phyloP scores from a whole-genome alignment of 2,797 vertebrate genomes.

The Hypotaenidia okinawae region DNA sequence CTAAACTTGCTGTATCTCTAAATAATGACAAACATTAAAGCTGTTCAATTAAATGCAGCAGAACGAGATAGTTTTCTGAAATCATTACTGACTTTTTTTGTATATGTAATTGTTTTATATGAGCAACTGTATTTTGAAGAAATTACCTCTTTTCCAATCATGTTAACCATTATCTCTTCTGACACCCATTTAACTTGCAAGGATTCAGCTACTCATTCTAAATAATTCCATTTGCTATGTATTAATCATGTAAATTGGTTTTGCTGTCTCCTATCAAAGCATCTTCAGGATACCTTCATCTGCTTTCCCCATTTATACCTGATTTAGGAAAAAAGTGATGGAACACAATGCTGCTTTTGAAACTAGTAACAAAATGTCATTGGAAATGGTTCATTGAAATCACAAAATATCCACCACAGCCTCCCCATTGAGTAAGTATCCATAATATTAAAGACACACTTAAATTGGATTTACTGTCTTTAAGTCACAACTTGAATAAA shows the following conservation, averaged over 20 bases:
- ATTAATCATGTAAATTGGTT: conserved; percentile 31
- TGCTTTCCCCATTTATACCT: conserved; percentile 24
- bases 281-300: conserved; percentile 21
- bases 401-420: conserved; percentile 26
- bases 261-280: conserved; percentile 14
- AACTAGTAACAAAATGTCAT: conserved; percentile 47
- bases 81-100: background rate
- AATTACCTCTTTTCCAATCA: conserved; percentile 46
- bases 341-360: conserved; percentile 35
- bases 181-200: conserved; percentile 24
- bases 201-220: conserved; percentile 17
- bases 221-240: conserved; percentile 4
- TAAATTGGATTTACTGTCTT: background rate
- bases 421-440: conserved; percentile 17
- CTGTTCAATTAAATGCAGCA: background rate
- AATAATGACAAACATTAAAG: conserved; percentile 11
- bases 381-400: conserved; percentile 55
- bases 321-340: conserved; percentile 14
- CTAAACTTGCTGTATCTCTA: background rate
- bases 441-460: conserved; percentile 18
- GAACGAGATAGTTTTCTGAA: background rate
- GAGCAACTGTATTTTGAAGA: conserved; percentile 33
- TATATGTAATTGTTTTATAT: conserved; percentile 1
- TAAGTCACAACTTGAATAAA: conserved; percentile 39
- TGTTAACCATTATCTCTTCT: conserved; percentile 21